phyloP scores from a whole-genome alignment of 2,888 invertebrate genomes.

The Diarsia rubi region DNA sequence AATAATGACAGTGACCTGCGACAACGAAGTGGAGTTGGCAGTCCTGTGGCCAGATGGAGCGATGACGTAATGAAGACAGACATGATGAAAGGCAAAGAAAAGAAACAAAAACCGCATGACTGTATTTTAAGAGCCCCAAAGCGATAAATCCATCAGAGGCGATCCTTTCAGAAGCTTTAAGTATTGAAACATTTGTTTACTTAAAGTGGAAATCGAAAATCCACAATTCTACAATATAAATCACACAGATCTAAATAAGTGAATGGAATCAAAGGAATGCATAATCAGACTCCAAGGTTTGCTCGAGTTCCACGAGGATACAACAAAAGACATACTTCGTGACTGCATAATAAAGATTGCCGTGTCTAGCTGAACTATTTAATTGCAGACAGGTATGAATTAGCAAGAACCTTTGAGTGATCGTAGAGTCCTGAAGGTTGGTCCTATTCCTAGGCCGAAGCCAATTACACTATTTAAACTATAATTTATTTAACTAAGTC shows the following conservation, averaged over 20 bases:
- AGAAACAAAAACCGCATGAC: background rate
- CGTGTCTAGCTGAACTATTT: slow-evolving; percentile 62
- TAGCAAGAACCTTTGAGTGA: slow-evolving; percentile 42
- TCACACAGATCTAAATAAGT: slow-evolving; percentile 51
- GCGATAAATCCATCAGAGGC: background rate
- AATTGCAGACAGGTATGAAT: slow-evolving; percentile 65
- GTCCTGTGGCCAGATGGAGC: slow-evolving; percentile 34
- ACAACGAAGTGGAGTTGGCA: slow-evolving; percentile 23
- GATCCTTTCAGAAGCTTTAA: background rate
- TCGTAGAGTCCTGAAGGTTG: slow-evolving; percentile 18
- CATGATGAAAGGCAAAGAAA: background rate
- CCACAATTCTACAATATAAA: slow-evolving; percentile 28
- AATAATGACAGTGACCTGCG: slow-evolving; percentile 49
- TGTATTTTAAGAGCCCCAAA: background rate
- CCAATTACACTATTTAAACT: too few species aligned
- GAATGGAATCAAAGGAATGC: slow-evolving; percentile 68
- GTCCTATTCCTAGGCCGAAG: too few species aligned
- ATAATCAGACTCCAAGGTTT: slow-evolving; percentile 69
- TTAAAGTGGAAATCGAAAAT: background rate
- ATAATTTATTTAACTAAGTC: too few species aligned
- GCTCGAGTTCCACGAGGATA: slow-evolving; percentile 64
- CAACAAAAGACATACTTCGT: slow-evolving; percentile 67
- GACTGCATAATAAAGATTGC: slow-evolving; percentile 69
- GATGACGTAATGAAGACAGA: slow-evolving; percentile 37
- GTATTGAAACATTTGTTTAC: background rate